Conservation (phyloP, 2,797 vertebrate genomes). For the Leptatherina wallacei region DNA sequence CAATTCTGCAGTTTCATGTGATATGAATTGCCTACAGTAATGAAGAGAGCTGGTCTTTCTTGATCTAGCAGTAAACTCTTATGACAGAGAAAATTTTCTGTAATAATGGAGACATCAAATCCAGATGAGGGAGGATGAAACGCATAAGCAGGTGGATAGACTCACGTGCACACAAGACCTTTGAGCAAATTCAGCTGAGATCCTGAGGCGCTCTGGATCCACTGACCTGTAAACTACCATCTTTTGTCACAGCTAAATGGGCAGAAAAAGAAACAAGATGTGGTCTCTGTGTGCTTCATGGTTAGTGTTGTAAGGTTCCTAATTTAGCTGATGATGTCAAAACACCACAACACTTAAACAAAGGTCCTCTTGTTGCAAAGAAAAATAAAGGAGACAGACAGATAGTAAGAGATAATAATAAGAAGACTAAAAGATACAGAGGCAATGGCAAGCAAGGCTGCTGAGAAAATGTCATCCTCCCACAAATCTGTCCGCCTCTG, state of each 20-base stretch:
- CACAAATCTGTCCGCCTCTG: slow-evolving; percentile 11
- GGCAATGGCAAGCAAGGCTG: not conserved
- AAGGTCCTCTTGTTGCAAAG: slow-evolving; percentile 40
- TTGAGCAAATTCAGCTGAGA: slow-evolving; percentile 4
- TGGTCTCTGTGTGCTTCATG: slow-evolving; percentile 15
- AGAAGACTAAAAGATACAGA: not conserved
- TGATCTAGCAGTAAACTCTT: not conserved
- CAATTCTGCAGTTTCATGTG: not conserved
- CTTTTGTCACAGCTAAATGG: not conserved
- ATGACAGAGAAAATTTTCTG: not conserved
- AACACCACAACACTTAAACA: slow-evolving; percentile 23
- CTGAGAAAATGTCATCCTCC: slow-evolving; percentile 35
- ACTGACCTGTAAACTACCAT: slow-evolving; percentile 39
- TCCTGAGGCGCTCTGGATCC: slow-evolving; percentile 22
- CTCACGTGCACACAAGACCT: slow-evolving; percentile 7
- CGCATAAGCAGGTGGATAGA: not conserved
- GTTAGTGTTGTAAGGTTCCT: slow-evolving; percentile 14
- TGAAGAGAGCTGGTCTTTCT: not conserved
- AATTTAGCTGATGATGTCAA: slow-evolving; percentile 44
- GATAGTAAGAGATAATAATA: not conserved
- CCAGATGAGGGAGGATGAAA: not conserved
- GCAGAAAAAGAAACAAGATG: slow-evolving; percentile 24
- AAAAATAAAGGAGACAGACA: slow-evolving; percentile 3
- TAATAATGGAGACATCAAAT: slow-evolving; percentile 4
- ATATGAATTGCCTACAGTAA: not conserved